Conservation (phyloP, 2,888 invertebrate species). For the Oscheius sp. region DNA sequence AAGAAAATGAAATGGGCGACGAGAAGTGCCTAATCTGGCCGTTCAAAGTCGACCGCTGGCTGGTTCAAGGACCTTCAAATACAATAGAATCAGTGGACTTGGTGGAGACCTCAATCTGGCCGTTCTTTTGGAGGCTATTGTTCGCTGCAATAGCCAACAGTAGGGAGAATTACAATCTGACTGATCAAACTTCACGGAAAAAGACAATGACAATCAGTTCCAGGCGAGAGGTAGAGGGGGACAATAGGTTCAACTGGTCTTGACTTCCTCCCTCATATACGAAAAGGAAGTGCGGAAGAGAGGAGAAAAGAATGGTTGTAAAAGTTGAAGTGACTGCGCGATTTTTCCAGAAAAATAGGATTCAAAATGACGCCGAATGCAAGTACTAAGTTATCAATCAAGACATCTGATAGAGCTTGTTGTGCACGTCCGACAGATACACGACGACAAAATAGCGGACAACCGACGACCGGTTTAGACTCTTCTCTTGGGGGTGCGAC, state of each 20-base stretch:
- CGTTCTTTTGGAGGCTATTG: too few relatives aligned
- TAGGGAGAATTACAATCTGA: too few relatives aligned
- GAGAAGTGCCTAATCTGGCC: slow-evolving; percentile 11
- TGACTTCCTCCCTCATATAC: not conserved
- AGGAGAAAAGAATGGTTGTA: not conserved
- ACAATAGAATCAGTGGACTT: not conserved
- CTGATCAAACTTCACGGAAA: too few relatives aligned
- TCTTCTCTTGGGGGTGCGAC: slow-evolving; percentile 4
- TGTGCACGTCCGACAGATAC: not conserved
- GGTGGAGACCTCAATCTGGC: slow-evolving; percentile 19
- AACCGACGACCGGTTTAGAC: slow-evolving; percentile 20
- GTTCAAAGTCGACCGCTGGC: slow-evolving; percentile 17
- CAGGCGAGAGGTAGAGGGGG: too few relatives aligned
- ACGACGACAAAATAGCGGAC: slow-evolving; percentile 10
- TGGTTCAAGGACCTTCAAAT: slow-evolving; percentile 16
- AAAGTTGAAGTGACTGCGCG: not conserved
- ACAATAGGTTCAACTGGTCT: not conserved
- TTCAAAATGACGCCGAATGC: slow-evolving; percentile 2
- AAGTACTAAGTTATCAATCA: slow-evolving; percentile 8
- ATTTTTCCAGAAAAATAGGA: not conserved
- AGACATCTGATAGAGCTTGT: not conserved
- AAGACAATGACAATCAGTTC: too few relatives aligned
- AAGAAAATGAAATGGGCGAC: not conserved
- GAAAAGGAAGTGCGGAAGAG: not conserved
- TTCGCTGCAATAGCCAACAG: too few relatives aligned